phyloP scores from a whole-genome alignment of 2,797 vertebrate species.

The Neopelma chrysocephalum region DNA sequence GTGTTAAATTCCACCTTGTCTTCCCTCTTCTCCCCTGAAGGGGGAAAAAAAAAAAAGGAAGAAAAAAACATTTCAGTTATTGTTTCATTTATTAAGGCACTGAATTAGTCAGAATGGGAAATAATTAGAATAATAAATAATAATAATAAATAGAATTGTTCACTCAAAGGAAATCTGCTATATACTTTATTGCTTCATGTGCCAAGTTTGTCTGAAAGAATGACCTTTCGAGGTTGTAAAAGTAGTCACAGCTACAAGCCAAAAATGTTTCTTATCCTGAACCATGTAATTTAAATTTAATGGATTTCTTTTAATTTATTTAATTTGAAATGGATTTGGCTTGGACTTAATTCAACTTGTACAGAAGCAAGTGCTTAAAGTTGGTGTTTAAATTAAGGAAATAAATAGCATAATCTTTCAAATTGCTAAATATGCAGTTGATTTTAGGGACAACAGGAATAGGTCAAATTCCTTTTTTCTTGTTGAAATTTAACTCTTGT shows the following conservation, averaged over 20 bases:
- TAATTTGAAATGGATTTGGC: neutral
- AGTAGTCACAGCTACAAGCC: accelerated
- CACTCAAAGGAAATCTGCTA: accelerated
- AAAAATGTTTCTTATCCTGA: neutral
- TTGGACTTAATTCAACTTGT: neutral
- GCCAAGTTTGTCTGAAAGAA: neutral
- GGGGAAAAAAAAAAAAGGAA: accelerated
- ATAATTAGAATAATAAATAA: neutral
- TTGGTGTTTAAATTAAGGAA: neutral
- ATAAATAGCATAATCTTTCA: neutral
- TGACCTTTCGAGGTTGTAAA: neutral
- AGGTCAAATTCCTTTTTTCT: neutral
- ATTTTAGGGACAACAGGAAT: neutral
- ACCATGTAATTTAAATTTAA: neutral
- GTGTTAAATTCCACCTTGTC: neutral
- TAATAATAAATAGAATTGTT: neutral
- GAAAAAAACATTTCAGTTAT: accelerated
- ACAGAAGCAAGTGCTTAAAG: neutral
- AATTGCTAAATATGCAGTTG: neutral
- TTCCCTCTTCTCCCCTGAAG: neutral
- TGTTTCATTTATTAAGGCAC: neutral
- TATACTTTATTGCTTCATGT: neutral
- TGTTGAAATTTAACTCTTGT: neutral
- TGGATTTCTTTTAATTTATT: neutral
- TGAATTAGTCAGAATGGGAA: neutral